phyloP scores from a whole-genome alignment of 2,113 vertebrate species.

The Eonycteris spelaea region DNA sequence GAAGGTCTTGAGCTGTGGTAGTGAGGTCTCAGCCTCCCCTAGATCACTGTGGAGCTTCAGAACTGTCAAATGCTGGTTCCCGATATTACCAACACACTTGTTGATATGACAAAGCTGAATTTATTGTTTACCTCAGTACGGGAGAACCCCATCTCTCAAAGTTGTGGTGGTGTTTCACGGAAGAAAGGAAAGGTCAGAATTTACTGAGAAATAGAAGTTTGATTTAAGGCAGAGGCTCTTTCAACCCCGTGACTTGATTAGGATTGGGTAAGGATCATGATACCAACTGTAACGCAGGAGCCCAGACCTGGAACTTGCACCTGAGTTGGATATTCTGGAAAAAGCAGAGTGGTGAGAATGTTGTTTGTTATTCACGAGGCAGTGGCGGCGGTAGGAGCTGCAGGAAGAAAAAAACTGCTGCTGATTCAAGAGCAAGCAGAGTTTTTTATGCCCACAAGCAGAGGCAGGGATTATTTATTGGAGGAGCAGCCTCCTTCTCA shows the following conservation, averaged over 20 bases:
- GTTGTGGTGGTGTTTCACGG: not conserved
- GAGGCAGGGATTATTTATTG: too few species aligned
- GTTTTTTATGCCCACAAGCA: too few species aligned
- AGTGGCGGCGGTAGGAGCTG: too few species aligned
- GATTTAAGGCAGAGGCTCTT: not conserved
- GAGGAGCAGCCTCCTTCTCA: too few species aligned
- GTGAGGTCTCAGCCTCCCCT: not conserved
- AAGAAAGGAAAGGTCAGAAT: not conserved
- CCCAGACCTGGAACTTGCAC: too few species aligned
- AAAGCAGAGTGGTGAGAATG: too few species aligned
- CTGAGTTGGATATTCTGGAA: too few species aligned
- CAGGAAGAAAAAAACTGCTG: too few species aligned
- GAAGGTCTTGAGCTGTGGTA: not conserved
- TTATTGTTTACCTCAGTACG: not conserved
- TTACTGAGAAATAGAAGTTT: not conserved
- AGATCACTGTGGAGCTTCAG: not conserved
- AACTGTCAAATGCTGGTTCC: not conserved
- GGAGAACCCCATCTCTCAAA: not conserved
- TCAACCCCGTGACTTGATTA: not conserved
- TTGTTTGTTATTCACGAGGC: too few species aligned
- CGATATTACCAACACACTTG: not conserved
- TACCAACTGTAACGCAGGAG: not conserved
- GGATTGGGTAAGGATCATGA: not conserved
- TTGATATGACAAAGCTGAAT: not conserved
- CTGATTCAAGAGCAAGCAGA: too few species aligned